Evolutionary conservation across 2,113 vertebrate species (phyloP), one percentile per base, ranked within the genome.

Genomic region (Megaptera novaeangliae): DNA sequence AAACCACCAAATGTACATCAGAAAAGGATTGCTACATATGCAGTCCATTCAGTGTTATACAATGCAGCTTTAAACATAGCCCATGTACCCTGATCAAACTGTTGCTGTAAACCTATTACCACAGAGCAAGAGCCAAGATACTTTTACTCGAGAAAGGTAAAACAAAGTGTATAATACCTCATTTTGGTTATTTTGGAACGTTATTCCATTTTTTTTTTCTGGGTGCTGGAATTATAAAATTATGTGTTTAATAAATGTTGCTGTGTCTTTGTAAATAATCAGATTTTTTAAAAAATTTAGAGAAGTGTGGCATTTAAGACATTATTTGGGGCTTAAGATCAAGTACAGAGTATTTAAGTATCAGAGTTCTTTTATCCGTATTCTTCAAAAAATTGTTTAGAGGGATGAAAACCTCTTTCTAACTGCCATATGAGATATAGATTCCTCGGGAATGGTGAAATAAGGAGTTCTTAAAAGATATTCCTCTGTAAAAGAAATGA

Each of bases 171-270:
- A 4, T 31, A 82, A 6, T 12, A 39, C 66, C 69, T 85, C n/a
- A 39, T 59, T 75, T 74, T 82, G 44, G 44, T 89, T 94, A 92
- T 89, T 88, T 93, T 89, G 46, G 29, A 89, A 86, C 92, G 27
- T 14, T 69, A 31, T 71, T 34, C 49, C 36, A 44, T 57, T 17
- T 52, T 55, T 78, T 46, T 46, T 72, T 41, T 6, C 57, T 57
- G 21, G 55, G 49, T 94, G 77, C n/a, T 88, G 13, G 64, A 39
- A 92, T 89, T 74, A 88, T 12, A 77, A 74, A 77, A 66, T 80
- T 66, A 44, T 6, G 23, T 63, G 34, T 49, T 69, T 13, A 23
- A 39, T 34, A 57, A 3, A 34, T 34, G 78, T 83, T 75, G 46
- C 15, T 39, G 8, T 95, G 55, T 86, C 31, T 75, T 82, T 52